These are phyloP conservation scores for Anoplolepis gracilipes DNA, from an alignment of 1,140 invertebrate genomes.

Conservation along the genomic window DNA sequence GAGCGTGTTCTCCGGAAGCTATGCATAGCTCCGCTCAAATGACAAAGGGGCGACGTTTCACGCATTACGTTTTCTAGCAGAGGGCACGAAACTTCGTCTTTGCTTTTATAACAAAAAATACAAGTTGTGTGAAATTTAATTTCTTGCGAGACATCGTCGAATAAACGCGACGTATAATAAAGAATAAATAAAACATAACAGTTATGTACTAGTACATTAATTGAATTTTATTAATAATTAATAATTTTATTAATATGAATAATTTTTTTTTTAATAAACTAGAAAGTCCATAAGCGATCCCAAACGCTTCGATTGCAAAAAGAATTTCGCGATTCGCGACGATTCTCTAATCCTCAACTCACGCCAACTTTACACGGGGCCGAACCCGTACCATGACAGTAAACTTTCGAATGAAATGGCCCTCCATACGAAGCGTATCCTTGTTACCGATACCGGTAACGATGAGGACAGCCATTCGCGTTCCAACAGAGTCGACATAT, in stretches of 20 bases:
- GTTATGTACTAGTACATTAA: background rate
- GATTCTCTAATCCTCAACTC: slow-evolving; percentile 71
- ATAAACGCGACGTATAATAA: background rate
- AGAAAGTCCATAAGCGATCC: slow-evolving; percentile 5
- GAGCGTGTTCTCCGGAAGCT: slow-evolving; percentile 77
- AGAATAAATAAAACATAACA: background rate
- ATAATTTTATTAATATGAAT: too few species aligned
- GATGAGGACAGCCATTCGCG: slow-evolving; percentile 71
- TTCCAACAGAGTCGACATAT: slow-evolving; percentile 32
- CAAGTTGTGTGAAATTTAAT: background rate
- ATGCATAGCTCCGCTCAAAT: slow-evolving; percentile 74
- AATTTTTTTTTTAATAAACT: background rate
- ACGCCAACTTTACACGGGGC: slow-evolving; percentile 54
- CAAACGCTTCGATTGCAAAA: background rate
- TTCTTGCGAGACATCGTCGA: background rate
- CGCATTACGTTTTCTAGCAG: slow-evolving; percentile 7
- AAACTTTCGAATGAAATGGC: slow-evolving; percentile 72
- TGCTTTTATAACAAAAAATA: background rate
- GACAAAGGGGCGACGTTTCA: slow-evolving; percentile 44
- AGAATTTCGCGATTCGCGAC: slow-evolving; percentile 28
- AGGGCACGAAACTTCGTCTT: background rate
- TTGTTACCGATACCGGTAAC: slow-evolving; percentile 76
- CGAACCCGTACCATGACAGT: slow-evolving; percentile 66
- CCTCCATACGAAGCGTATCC: slow-evolving; percentile 65
- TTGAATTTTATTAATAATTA: too few species aligned